Conservation (phyloP, 2,113 vertebrate genomes). For the Polypterus senegalus region DNA sequence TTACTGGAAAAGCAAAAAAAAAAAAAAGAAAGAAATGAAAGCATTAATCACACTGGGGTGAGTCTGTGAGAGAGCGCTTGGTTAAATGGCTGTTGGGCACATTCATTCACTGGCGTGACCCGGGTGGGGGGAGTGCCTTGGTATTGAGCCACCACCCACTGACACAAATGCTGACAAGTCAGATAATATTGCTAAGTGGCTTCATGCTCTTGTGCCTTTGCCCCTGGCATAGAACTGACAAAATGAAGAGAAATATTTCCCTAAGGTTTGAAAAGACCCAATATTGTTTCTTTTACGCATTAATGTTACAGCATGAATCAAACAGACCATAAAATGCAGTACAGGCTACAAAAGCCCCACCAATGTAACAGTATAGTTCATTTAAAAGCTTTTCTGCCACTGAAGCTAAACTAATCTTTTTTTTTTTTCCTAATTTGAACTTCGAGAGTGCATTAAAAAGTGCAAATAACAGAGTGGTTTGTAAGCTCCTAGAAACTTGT, state of each 20-base stretch:
- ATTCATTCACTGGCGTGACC: background rate
- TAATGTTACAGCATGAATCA: background rate
- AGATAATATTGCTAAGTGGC: background rate
- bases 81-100: background rate
- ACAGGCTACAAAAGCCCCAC: too few species aligned
- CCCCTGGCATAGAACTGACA: background rate
- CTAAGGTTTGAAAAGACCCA: background rate
- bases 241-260: background rate
- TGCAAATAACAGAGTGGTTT: too few species aligned
- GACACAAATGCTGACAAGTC: constrained; percentile 3
- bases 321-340: background rate
- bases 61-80: background rate
- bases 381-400: too few species aligned
- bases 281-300: background rate
- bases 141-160: background rate
- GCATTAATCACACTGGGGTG: background rate
- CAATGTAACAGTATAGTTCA: too few species aligned
- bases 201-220: background rate
- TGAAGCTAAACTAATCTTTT: too few species aligned
- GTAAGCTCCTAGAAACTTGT: too few species aligned
- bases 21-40: background rate
- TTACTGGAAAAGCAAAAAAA: background rate
- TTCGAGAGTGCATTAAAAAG: too few species aligned
- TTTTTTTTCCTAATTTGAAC: too few species aligned
- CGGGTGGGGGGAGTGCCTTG: background rate